phyloP scores from a whole-genome alignment of 2,113 vertebrate species.

The Labrus mixtus region DNA sequence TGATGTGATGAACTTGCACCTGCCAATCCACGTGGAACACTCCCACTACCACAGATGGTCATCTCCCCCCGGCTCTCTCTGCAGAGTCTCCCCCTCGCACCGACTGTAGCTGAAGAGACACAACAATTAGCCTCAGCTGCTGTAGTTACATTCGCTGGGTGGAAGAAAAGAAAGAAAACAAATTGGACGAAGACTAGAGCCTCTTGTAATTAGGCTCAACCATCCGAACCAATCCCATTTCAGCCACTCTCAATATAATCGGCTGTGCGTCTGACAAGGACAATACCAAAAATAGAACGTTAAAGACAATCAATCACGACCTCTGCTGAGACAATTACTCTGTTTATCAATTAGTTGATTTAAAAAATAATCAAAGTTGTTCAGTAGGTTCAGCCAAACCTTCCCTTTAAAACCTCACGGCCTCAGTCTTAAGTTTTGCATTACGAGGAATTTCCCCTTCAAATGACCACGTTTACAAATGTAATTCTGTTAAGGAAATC shows the following conservation, averaged over 20 bases:
- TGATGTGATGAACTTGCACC: conserved; percentile 42
- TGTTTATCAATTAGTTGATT: too few relatives aligned
- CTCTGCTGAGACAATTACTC: too few relatives aligned
- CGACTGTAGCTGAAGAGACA: conserved; percentile 38
- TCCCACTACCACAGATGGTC: conserved; percentile 64
- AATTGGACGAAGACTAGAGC: conserved; percentile 15
- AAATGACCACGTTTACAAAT: too few relatives aligned
- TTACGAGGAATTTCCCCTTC: too few relatives aligned
- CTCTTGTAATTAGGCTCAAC: conserved; percentile 21
- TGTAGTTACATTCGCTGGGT: conserved; percentile 25
- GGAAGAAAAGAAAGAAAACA: conserved; percentile 15
- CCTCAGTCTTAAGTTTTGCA: too few relatives aligned
- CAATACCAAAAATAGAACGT: too few relatives aligned
- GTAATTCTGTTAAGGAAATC: too few relatives aligned
- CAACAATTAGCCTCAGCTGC: conserved; percentile 65
- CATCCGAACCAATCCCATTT: conserved; percentile 11
- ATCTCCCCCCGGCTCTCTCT: conserved; percentile 30
- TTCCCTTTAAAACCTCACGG: too few relatives aligned
- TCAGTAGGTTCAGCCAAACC: too few relatives aligned
- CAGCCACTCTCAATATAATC: not conserved
- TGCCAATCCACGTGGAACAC: conserved; percentile 46
- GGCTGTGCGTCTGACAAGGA: not conserved
- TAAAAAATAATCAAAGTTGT: too few relatives aligned
- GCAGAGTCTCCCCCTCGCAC: conserved; percentile 36
- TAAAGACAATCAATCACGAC: too few relatives aligned